Evolutionary conservation across 2,797 vertebrate genomes (phyloP).

Genomic region (Balearica regulorum): DNA sequence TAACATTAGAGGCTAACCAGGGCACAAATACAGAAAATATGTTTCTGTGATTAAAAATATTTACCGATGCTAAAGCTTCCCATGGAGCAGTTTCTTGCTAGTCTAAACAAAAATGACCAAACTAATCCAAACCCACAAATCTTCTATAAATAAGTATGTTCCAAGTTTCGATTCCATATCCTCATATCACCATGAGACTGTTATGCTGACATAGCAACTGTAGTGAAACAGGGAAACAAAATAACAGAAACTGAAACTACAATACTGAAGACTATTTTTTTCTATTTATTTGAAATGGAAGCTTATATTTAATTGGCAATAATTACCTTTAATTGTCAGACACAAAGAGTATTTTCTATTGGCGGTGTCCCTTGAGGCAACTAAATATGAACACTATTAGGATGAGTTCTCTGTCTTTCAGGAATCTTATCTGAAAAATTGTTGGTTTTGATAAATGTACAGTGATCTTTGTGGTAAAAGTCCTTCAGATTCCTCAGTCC

Average conservation of each 20-base stretch:
- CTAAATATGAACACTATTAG: not conserved
- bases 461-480: not conserved
- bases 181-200: not conserved
- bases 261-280: not conserved
- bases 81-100: not conserved
- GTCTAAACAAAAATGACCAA: not conserved
- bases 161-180: not conserved
- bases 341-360: not conserved
- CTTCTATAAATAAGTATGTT: not conserved
- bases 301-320: not conserved
- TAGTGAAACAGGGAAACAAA: not conserved
- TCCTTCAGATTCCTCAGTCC: not conserved
- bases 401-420: not conserved
- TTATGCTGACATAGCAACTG: conserved; percentile 33
- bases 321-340: not conserved
- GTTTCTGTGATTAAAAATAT: conserved; percentile 11
- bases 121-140: not conserved
- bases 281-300: not conserved
- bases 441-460: not conserved
- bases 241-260: conserved; percentile 32
- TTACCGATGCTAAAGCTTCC: not conserved
- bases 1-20: not conserved
- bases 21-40: not conserved
- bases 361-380: not conserved
- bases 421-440: not conserved